phyloP scores from a whole-genome alignment of 1,140 invertebrate species.

The Oryzaephilus surinamensis region DNA sequence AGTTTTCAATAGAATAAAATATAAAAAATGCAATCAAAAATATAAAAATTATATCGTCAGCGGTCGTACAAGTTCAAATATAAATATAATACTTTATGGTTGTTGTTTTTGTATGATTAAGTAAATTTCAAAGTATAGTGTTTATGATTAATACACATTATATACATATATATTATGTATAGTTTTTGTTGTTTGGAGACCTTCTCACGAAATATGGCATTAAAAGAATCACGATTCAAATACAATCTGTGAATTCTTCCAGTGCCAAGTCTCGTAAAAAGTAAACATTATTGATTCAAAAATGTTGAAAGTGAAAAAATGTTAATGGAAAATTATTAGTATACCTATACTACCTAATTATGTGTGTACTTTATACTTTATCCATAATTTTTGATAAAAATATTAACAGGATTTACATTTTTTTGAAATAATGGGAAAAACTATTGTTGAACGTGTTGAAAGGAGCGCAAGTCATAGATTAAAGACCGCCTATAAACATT shows the following conservation, averaged over 20 bases:
- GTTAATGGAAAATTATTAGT: background rate
- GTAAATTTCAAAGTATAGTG: background rate
- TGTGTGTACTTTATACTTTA: background rate
- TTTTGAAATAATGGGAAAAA: too few relatives aligned
- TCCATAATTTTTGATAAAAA: background rate
- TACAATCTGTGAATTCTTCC: constrained; percentile 43
- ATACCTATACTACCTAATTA: background rate
- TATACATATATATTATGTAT: too few relatives aligned
- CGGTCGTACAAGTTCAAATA: too few relatives aligned
- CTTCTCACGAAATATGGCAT: constrained; percentile 38
- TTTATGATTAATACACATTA: background rate
- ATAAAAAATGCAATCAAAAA: background rate
- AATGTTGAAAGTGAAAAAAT: constrained; percentile 1
- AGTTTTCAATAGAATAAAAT: background rate
- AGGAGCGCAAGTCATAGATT: constrained; percentile 19
- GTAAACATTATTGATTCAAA: too few relatives aligned
- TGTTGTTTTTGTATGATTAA: too few relatives aligned
- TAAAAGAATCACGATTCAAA: constrained; percentile 40
- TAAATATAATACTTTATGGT: too few relatives aligned
- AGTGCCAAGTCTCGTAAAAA: constrained; percentile 38
- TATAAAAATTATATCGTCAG: background rate
- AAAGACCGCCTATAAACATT: constrained; percentile 17
- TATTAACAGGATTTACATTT: background rate
- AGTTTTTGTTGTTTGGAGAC: constrained; percentile 1
- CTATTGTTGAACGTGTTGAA: background rate